phyloP scores from a whole-genome alignment of 2,113 vertebrate genomes.

The Tetrax tetrax region DNA sequence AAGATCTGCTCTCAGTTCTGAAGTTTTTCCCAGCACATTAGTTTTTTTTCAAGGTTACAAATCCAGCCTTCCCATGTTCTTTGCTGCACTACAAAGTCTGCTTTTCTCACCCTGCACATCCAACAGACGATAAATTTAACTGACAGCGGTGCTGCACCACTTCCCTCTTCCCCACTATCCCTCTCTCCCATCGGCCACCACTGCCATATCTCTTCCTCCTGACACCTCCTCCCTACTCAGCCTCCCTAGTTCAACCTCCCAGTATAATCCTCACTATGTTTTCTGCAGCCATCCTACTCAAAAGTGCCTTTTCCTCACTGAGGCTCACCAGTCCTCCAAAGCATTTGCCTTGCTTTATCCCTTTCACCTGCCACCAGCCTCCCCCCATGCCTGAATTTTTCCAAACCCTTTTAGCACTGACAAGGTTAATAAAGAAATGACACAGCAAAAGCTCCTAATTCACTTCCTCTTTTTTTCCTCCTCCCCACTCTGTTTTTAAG shows the following conservation, averaged over 20 bases:
- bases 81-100: background rate
- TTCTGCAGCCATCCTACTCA: background rate
- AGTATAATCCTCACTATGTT: accelerated
- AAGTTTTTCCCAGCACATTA: background rate
- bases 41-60: background rate
- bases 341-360: background rate
- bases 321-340: background rate
- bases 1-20: background rate
- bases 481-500: accelerated
- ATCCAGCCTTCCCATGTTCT: background rate
- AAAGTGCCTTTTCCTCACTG: background rate
- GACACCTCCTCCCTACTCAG: background rate
- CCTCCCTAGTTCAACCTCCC: background rate
- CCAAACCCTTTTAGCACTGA: background rate
- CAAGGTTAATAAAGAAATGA: background rate
- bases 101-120: background rate
- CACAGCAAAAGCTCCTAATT: background rate
- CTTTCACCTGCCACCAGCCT: background rate
- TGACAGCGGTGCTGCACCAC: background rate
- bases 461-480: background rate
- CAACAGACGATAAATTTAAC: background rate
- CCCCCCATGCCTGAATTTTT: background rate
- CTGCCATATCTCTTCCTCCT: background rate
- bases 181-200: background rate
- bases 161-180: background rate